phyloP scores from a whole-genome alignment of 1,140 invertebrate species.

The Anastrepha obliqua region DNA sequence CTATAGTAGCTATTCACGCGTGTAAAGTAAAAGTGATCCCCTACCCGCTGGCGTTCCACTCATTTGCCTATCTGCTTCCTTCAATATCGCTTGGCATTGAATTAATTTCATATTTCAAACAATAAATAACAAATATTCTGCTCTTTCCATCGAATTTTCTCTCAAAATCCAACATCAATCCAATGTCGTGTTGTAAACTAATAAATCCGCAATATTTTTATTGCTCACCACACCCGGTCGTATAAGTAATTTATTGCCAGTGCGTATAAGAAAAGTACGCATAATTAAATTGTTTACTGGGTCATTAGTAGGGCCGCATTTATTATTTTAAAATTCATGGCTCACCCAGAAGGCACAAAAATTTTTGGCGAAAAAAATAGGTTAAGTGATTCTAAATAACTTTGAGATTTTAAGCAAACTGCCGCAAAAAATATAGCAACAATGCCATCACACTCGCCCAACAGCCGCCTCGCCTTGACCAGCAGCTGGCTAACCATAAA shows the following conservation, averaged over 20 bases:
- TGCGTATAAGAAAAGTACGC: background rate
- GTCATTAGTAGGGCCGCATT: background rate
- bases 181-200: background rate
- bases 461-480: background rate
- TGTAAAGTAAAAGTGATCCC: too few species aligned
- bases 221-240: background rate
- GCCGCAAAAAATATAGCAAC: background rate
- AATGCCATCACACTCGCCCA: too few species aligned
- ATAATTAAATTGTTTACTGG: slow-evolving; percentile 41
- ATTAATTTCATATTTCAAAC: too few species aligned
- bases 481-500: background rate
- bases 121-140: background rate
- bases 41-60: too few species aligned
- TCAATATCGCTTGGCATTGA: too few species aligned
- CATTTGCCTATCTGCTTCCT: too few species aligned
- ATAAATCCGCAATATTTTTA: background rate
- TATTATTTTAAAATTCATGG: slow-evolving; percentile 16
- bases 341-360: background rate
- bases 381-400: slow-evolving; percentile 28
- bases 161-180: background rate
- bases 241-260: slow-evolving; percentile 19
- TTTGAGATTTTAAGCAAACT: background rate
- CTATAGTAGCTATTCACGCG: too few species aligned
- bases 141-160: background rate
- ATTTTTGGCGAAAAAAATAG: background rate